phyloP scores from a whole-genome alignment of 1,140 invertebrate species.

The Asbolus verrucosus region DNA sequence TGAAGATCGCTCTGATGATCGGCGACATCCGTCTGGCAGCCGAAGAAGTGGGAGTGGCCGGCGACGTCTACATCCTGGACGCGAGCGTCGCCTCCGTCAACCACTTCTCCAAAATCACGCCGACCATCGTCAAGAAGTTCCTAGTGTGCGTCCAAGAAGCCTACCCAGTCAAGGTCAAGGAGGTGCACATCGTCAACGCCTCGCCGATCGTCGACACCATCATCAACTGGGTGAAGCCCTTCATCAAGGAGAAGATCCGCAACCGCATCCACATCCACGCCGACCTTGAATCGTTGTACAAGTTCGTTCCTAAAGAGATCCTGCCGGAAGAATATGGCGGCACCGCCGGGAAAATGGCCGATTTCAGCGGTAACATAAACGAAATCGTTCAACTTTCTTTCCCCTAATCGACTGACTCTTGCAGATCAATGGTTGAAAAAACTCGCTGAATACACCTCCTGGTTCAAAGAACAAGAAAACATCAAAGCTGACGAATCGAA shows the following conservation, averaged over 20 bases:
- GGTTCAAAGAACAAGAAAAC: conserved; percentile 80
- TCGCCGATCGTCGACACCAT: conserved; percentile 85
- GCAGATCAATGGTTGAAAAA: conserved; percentile 75
- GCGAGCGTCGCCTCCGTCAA: conserved; percentile 78
- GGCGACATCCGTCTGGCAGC: conserved; percentile 83
- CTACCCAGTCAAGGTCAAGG: conserved; percentile 86
- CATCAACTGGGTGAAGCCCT: conserved; percentile 85
- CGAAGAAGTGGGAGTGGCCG: conserved; percentile 81
- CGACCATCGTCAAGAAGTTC: conserved; percentile 82
- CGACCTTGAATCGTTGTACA: conserved; percentile 78
- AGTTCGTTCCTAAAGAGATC: conserved; percentile 81
- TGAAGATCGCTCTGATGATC: conserved; percentile 85
- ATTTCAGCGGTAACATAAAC: conserved; percentile 73
- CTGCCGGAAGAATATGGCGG: conserved; percentile 85
- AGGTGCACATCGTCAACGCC: conserved; percentile 87
- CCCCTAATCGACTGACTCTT: not conserved
- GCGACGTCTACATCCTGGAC: conserved; percentile 84
- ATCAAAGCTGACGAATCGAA: conserved; percentile 80
- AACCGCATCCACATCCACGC: conserved; percentile 84
- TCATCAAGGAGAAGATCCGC: conserved; percentile 87
- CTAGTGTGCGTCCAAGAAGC: conserved; percentile 87
- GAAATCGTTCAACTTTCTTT: no score
- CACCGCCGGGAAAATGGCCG: conserved; percentile 75
- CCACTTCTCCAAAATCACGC: conserved; percentile 82
- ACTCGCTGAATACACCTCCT: conserved; percentile 77